Evolutionary conservation across 2,797 vertebrate genomes (phyloP), one percentile per base, ranked within the genome.

Genomic region (Xerus rutilus): DNA sequence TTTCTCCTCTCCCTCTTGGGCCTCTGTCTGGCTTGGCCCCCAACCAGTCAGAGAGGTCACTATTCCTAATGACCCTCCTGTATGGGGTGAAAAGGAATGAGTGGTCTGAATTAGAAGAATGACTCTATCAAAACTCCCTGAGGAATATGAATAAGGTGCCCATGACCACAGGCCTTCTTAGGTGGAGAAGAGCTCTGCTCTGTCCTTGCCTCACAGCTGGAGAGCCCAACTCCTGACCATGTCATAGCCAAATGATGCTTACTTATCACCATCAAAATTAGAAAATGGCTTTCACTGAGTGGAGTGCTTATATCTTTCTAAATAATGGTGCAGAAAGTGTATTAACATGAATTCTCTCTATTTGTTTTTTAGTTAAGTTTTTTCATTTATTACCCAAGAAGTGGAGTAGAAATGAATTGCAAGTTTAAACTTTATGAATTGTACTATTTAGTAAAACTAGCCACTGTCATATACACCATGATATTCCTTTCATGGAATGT

Each of bases 381-480:
- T 79, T 72, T 69, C 57, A 54, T 78, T 72, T 74, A 49, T 88
- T 94, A 59, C n/a, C 97, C 88, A 89, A 96, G 94, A 96, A 95
- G 78, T 86, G 13, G 67, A 47, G 72, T 91, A 90, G 88, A 95
- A 97, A 93, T 84, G 79, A 83, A 76, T 25, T 10, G 7, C 67
- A 91, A 97, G 4, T 95, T 96, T 76, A 39, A 23, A 74, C 9
- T 79, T 91, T 89, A 76, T 45, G 49, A 97, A 91, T 62, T 74
- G 39, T 77, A 28, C 25, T n/a, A 57, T 94, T 94, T 96, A 79
- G 52, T 52, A 74, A 79, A 85, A 67, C 21, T 32, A 30, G 20
- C 4, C 23, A 69, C 62, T 49, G 25, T 64, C 23, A 21, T 39
- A n/a, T 74, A 94, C 35, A 59, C n/a, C n/a, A 30, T 6, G 12